These are phyloP conservation scores for Morone chrysops DNA, from an alignment of 2,113 vertebrate genomes.

Conservation along the genomic window DNA sequence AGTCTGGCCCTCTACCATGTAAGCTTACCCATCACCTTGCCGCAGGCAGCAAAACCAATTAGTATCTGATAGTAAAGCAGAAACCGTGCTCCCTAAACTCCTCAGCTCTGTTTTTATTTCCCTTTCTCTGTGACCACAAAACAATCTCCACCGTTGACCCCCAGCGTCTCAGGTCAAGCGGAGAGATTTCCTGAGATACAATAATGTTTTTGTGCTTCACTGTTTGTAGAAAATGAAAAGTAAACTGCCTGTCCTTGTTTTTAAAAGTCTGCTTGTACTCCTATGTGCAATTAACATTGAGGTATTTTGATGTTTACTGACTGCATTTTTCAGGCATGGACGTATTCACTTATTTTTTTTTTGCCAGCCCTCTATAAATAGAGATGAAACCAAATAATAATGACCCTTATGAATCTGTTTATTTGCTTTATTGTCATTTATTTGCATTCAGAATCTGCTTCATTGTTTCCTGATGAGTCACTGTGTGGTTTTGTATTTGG, in stretches of 20 bases:
- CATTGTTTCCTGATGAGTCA: constrained; percentile 16
- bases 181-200: constrained; percentile 9
- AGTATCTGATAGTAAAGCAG: constrained; percentile 34
- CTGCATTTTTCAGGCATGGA: background rate
- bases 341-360: background rate
- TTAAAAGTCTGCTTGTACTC: background rate
- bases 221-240: background rate
- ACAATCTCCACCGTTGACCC: constrained; percentile 35
- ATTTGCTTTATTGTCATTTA: background rate
- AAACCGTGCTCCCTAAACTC: constrained; percentile 3
- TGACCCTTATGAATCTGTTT: background rate
- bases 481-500: constrained; percentile 5
- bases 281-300: background rate
- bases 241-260: background rate
- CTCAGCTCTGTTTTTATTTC: constrained; percentile 19
- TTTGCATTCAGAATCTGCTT: constrained; percentile 14
- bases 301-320: background rate
- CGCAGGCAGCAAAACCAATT: constrained; percentile 50
- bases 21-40: constrained; percentile 22
- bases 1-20: background rate
- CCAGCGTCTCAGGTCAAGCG: constrained; percentile 8
- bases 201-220: background rate
- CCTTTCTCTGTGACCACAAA: constrained; percentile 23
- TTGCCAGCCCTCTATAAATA: background rate
- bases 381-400: constrained; percentile 21